These are phyloP conservation scores for Linepithema humile DNA, from an alignment of 1,140 invertebrate genomes.

Conservation along the genomic window DNA sequence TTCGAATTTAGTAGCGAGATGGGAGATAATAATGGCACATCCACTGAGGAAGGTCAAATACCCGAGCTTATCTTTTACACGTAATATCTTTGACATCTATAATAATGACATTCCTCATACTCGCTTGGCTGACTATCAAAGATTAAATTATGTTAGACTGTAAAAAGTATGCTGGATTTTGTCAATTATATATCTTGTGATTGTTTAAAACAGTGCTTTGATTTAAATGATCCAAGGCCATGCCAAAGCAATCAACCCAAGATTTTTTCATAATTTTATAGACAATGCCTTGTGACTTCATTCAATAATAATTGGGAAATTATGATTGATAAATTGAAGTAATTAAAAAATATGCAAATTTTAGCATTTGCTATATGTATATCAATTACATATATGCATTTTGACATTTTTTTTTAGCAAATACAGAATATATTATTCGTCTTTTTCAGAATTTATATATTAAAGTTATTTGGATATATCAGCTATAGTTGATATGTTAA, in stretches of 20 bases:
- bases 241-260: conserved; percentile 51
- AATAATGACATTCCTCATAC: conserved; percentile 62
- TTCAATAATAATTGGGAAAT: background rate
- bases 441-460: conserved; percentile 25
- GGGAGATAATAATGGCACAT: conserved; percentile 96
- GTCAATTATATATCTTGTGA: conserved; percentile 64
- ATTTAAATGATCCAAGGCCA: conserved; percentile 15
- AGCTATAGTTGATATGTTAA: conserved; percentile 16
- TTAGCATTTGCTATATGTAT: background rate
- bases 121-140: conserved; percentile 51
- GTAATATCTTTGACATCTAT: conserved; percentile 70
- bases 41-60: conserved; percentile 95
- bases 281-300: background rate
- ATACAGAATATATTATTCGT: background rate
- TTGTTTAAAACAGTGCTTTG: conserved; percentile 29
- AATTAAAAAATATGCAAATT: background rate
- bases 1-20: conserved; percentile 95
- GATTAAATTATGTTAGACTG: conserved; percentile 53
- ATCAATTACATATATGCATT: conserved; percentile 9
- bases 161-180: conserved; percentile 62
- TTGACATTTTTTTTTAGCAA: background rate
- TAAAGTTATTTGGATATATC: conserved; percentile 18
- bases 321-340: background rate
- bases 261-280: conserved; percentile 37
- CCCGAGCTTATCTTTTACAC: conserved; percentile 95